These are phyloP conservation scores for Zaprionus kolodkinae DNA, from an alignment of 1,140 invertebrate genomes.

Conservation along the genomic window DNA sequence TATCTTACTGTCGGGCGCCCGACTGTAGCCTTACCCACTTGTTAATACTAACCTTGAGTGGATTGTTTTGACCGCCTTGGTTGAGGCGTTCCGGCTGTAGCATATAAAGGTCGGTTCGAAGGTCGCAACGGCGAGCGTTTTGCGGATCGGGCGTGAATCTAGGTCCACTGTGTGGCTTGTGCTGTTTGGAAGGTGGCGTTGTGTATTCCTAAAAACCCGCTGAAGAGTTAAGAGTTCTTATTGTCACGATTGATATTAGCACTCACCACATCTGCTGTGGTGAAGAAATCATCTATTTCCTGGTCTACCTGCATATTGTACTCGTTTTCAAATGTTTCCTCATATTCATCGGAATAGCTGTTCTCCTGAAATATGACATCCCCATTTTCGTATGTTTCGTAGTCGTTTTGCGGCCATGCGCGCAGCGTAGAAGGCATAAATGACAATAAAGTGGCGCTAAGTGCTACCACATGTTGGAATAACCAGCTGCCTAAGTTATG, in stretches of 20 bases:
- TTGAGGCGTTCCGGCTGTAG: slow-evolving; percentile 92
- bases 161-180: slow-evolving; percentile 84
- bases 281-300: slow-evolving; percentile 81
- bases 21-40: too few relatives aligned
- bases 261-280: slow-evolving; percentile 76
- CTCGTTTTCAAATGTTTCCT: slow-evolving; percentile 73
- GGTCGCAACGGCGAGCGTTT: slow-evolving; percentile 91
- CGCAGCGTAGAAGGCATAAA: slow-evolving; percentile 66
- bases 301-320: slow-evolving; percentile 72
- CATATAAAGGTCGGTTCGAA: slow-evolving; percentile 94
- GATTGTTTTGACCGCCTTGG: slow-evolving; percentile 90
- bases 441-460: slow-evolving; percentile 74
- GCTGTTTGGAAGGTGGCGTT: slow-evolving; percentile 77
- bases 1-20: too few relatives aligned
- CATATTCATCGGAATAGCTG: slow-evolving; percentile 80
- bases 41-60: slow-evolving; percentile 85
- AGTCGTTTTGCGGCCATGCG: slow-evolving; percentile 83
- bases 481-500: slow-evolving; percentile 71
- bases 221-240: background rate
- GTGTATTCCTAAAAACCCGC: slow-evolving; percentile 65
- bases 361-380: slow-evolving; percentile 76
- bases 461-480: slow-evolving; percentile 70
- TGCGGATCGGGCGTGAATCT: slow-evolving; percentile 85
- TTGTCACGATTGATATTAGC: background rate
- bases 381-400: slow-evolving; percentile 77